phyloP scores from a whole-genome alignment of 1,140 invertebrate genomes.

The Euglossa dilemma region DNA sequence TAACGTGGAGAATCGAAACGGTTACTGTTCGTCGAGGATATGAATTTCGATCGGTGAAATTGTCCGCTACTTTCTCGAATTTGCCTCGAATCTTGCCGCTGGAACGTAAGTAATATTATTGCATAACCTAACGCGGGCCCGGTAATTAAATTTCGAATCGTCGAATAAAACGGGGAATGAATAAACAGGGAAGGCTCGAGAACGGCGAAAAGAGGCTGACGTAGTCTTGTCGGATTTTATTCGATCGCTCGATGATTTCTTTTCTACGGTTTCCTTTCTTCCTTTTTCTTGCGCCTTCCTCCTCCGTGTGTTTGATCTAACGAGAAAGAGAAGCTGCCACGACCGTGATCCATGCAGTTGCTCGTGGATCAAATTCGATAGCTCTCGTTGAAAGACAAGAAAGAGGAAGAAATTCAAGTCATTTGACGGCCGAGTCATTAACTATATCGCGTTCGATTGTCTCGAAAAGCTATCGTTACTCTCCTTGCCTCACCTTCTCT shows the following conservation, averaged over 20 bases:
- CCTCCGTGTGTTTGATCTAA: neutral
- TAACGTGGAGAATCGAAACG: neutral
- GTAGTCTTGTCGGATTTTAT: too few species aligned
- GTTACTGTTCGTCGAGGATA: neutral
- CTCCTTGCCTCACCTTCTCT: too few species aligned
- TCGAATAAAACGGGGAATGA: too few species aligned
- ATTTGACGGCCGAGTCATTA: constrained; percentile 43
- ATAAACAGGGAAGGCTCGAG: too few species aligned
- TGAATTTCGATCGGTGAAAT: neutral
- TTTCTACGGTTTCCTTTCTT: neutral
- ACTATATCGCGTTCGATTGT: constrained; percentile 18
- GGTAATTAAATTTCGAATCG: constrained; percentile 9
- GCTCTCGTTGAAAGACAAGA: constrained; percentile 64
- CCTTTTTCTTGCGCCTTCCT: neutral
- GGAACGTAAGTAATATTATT: neutral
- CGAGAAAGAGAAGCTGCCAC: constrained; percentile 40
- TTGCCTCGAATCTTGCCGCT: neutral
- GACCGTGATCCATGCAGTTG: constrained; percentile 58
- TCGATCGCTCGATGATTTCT: neutral
- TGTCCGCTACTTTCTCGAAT: neutral
- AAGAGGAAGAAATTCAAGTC: constrained; percentile 48
- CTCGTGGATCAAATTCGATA: constrained; percentile 66
- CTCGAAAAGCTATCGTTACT: neutral
- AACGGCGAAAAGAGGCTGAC: too few species aligned
- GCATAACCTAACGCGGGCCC: neutral